A percentile compares a stretch with the other conserved stretches of the same genome.
Conservation (phyloP, 2,113 vertebrate species). For the Sisor rabdophorus region DNA sequence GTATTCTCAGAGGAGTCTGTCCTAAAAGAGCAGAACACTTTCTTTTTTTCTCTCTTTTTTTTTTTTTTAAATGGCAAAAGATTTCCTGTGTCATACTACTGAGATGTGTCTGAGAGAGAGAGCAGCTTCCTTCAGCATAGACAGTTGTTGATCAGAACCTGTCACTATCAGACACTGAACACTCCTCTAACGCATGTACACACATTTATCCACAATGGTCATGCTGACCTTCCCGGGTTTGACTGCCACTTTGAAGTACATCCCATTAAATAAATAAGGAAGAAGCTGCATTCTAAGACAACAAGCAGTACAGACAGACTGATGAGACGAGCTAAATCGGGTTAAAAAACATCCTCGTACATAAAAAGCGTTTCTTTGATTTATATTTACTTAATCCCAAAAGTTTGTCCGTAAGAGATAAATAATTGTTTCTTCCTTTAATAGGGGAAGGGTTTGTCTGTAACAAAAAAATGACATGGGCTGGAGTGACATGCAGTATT, state of each 20-base stretch:
- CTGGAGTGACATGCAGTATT: no score
- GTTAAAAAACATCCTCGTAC: slow-evolving; percentile 16
- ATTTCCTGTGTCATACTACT: slow-evolving; percentile 37
- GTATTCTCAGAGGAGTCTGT: slow-evolving; percentile 37
- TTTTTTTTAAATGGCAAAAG: slow-evolving; percentile 16
- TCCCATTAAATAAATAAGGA: slow-evolving; percentile 38
- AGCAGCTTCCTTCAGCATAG: slow-evolving; percentile 23
- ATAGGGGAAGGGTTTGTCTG: no score
- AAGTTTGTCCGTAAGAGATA: no score
- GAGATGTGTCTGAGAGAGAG: slow-evolving; percentile 29
- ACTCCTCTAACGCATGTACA: slow-evolving; percentile 18
- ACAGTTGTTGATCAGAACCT: slow-evolving; percentile 47
- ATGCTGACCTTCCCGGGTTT: slow-evolving; percentile 26
- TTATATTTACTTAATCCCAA: no score
- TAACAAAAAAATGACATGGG: no score
- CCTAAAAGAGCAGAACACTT: slow-evolving; percentile 25
- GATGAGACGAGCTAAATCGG: slow-evolving; percentile 12
- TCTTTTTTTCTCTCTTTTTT: slow-evolving; percentile 10
- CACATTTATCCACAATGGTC: slow-evolving; percentile 31
- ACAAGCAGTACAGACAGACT: neutral
- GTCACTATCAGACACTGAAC: slow-evolving; percentile 34
- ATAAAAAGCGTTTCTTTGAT: slow-evolving; percentile 6
- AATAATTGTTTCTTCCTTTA: no score
- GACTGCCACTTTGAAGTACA: slow-evolving; percentile 21
- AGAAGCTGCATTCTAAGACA: slow-evolving; percentile 6